phyloP scores from a whole-genome alignment of 2,888 invertebrate species.

The Stenichneumon culpator region DNA sequence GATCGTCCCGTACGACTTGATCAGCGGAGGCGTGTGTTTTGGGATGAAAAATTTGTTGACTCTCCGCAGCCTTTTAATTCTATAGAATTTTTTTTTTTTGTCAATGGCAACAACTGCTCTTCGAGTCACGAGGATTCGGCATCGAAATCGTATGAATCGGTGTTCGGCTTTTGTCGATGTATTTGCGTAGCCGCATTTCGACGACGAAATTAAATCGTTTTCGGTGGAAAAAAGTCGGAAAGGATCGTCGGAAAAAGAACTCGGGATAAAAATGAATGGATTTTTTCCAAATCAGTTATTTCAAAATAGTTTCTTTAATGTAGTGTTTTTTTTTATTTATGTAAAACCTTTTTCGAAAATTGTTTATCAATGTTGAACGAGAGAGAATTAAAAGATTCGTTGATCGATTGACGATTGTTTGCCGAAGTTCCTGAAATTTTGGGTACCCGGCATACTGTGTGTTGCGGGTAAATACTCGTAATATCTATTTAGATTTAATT shows the following conservation, averaged over 20 bases:
- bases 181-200: background rate
- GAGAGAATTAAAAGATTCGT: too few species aligned
- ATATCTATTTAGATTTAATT: background rate
- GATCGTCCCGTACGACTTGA: constrained; percentile 10
- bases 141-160: background rate
- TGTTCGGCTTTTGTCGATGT: background rate
- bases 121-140: background rate
- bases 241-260: too few species aligned
- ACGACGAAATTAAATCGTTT: background rate
- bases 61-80: background rate
- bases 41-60: background rate
- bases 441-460: background rate
- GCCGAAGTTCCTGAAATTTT: background rate
- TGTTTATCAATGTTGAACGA: too few species aligned
- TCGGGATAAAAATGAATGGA: too few species aligned
- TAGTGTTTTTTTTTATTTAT: too few species aligned
- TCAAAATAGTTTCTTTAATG: too few species aligned
- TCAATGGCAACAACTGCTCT: background rate
- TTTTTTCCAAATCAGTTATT: too few species aligned
- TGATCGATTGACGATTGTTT: background rate
- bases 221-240: too few species aligned
- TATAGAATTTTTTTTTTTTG: background rate
- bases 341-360: too few species aligned
- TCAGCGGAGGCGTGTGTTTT: constrained; percentile 12
- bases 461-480: background rate